A percentile compares a stretch with the other conserved stretches of the same genome.
phyloP scores from a whole-genome alignment of 2,113 vertebrate species.

The Muntiacus reevesi region DNA sequence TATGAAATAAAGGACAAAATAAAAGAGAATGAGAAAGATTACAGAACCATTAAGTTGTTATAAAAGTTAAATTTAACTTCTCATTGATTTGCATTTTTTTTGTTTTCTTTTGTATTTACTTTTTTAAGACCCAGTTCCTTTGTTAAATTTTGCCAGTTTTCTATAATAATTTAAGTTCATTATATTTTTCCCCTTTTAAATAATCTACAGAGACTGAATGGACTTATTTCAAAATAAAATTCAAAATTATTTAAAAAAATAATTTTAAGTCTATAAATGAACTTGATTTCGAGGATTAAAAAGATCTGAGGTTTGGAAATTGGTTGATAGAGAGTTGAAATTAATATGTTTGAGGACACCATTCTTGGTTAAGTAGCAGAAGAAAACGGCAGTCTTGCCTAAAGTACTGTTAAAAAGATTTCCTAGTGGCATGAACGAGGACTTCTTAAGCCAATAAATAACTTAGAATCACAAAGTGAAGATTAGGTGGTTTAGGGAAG shows the following conservation, averaged over 20 bases:
- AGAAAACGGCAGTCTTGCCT: background rate
- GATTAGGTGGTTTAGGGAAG: background rate
- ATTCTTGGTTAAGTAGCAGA: background rate
- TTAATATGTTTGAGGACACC: background rate
- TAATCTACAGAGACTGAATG: background rate
- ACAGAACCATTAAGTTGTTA: background rate
- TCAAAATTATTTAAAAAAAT: background rate
- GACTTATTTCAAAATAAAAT: background rate
- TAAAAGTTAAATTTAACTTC: background rate
- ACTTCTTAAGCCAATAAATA: background rate
- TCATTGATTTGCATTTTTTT: background rate
- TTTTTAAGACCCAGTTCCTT: background rate
- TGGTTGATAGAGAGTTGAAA: background rate
- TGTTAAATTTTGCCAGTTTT: background rate
- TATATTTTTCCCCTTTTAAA: background rate
- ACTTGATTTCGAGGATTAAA: background rate
- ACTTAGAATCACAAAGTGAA: background rate
- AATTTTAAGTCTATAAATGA: background rate
- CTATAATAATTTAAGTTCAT: background rate
- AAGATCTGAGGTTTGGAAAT: background rate
- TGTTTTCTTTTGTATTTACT: background rate
- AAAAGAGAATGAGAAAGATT: background rate
- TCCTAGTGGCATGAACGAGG: background rate
- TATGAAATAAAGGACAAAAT: background rate
- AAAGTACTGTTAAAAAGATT: background rate